These are phyloP conservation scores for Heteromormyrus szaboi DNA, from an alignment of 2,797 vertebrate species.

Conservation along the genomic window DNA sequence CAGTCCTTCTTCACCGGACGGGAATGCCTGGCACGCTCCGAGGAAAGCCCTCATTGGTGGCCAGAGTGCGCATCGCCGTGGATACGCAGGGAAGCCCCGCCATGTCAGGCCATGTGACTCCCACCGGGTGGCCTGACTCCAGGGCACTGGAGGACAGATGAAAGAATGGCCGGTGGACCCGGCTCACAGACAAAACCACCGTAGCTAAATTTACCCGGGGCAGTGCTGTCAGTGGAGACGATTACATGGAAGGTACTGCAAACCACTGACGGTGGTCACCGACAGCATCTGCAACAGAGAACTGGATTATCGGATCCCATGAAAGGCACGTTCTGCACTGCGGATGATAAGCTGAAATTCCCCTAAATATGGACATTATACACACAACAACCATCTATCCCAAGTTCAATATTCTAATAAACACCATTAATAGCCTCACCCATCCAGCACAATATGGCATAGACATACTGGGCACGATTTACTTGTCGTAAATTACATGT, in stretches of 20 bases:
- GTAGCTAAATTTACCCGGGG: not conserved
- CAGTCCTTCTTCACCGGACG: not conserved
- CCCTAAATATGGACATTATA: not conserved
- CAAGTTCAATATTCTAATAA: not conserved
- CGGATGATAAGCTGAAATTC: not conserved
- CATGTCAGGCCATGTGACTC: constrained; percentile 46
- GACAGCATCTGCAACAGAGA: not conserved
- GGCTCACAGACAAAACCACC: not conserved
- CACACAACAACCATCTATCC: not conserved
- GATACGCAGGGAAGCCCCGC: constrained; percentile 49
- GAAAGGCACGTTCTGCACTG: not conserved
- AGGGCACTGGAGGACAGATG: not conserved
- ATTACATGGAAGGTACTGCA: not conserved
- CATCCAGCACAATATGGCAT: not conserved
- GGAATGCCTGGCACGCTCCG: constrained; percentile 51
- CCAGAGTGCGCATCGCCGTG: constrained; percentile 52
- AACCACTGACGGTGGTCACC: not conserved
- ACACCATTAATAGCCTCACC: not conserved
- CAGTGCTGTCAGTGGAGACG: not conserved
- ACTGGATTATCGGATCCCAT: not conserved
- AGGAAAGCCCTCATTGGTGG: constrained; percentile 59
- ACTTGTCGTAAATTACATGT: not conserved
- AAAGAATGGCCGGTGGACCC: not conserved
- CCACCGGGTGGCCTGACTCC: constrained; percentile 47
- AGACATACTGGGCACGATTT: not conserved